Base-by-base conservation (phyloP, 2,888 invertebrate genomes). In the Apantesis nais region DNA sequence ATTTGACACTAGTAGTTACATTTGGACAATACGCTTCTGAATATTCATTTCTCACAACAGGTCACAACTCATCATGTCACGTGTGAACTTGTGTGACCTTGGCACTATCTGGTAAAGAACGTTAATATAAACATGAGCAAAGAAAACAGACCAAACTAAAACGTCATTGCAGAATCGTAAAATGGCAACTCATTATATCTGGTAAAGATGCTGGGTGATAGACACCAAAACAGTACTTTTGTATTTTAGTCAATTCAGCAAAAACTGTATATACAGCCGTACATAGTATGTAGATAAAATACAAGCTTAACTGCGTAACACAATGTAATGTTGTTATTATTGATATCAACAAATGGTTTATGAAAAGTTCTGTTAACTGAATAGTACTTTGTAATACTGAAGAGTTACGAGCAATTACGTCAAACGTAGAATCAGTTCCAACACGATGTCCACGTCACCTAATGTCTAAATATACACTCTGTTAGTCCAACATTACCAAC, bases 381-480 rank as follows among this genome's bases (percentile, higher is more conserved):
- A 14, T 4, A 55, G 11, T 55, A 55, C 55, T 29, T 14, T 16
- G 16, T 7, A 58, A 16, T 11, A 16, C 29, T 9, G n/a, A 9
- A 29, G 2, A 58, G 58, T 29, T 16, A 29, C 16, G 14, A 58
- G 29, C 25, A 7, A 29, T 58, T 58, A 58, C 58, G 29, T 58
- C 29, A 58, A 58, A 29, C 29, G 25, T 58, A 58, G 58, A 58
- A 58, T 29, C 58, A 29, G 58, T 58, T 29, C 14, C 29, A 58
- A 58, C 12, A 62, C 37, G 34, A 22, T n/a, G 29, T 29, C 16
- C 22, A 62, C 37, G 61, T 37, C 22, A 34, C n/a, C 2, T 5
- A 65, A 14, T 48, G 12, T 68, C 77, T 78, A 74, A 73, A 77
- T 72, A 76, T 75, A 77, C 25, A 62, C 58, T 66, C 58, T 62